Base-by-base conservation (phyloP, 2,888 invertebrate genomes). In the Acanthococcus lagerstroemiae region DNA sequence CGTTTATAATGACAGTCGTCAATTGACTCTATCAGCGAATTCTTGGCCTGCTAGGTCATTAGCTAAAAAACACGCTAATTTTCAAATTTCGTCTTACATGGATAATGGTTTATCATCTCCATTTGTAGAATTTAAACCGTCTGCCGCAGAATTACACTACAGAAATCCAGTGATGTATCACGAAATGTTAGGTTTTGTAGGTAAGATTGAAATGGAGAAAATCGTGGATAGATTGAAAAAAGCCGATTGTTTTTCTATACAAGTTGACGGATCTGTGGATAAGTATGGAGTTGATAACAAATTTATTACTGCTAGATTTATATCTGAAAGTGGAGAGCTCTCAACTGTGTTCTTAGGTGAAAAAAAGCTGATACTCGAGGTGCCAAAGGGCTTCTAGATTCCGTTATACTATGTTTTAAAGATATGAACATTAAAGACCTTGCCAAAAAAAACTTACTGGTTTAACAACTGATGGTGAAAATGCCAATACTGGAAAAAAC, bases 11-110 rank as follows among this genome's bases (percentile, higher is more conserved):
- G 60, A 54, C 44, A 67, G 67, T 60, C 50, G 60, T 30, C 50
- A 48, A 61, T 52, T 61, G 54, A 61, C 60, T 30, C 44, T 65
- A 21, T 67, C 67, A 37, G 48, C 55, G 17, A 30, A 67, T 65
- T 67, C 56, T 56, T 67, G 65, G 67, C 65, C 65, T 21, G 55
- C 68, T 66, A 27, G 68, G 19, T 66, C 66, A 17, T 66, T 68
- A 17, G 44, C 68, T 26, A 66, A 68, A 55, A 65, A 65, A 17
- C 66, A 67, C 45, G 48, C 66, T 15, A 50, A 67, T 44, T n/a
- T 25, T 6, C 66, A 67, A 58, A 67, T 67, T 46, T 7, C n/a
- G 26, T 66, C 54, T 52, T 66, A 66, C 54, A 65, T 50, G 56
- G 54, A 67, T 19, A 26, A 65, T 27, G 65, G 65, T 24, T 55